Evolutionary conservation across 2,888 invertebrate genomes (phyloP).

Genomic region (Cotesia congregata): DNA sequence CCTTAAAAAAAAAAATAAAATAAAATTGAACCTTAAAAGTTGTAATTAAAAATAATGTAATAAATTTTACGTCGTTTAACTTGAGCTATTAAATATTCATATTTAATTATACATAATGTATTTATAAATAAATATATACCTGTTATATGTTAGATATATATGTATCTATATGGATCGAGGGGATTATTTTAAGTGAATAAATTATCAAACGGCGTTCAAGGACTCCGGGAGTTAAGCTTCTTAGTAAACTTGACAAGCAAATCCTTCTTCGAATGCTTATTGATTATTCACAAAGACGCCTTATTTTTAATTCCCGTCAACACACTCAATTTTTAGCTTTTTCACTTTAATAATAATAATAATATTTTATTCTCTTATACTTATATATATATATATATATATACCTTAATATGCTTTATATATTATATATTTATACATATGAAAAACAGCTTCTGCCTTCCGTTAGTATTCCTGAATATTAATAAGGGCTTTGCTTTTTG

Average conservation of each 20-base stretch:
- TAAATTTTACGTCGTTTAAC: background rate
- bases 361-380: background rate
- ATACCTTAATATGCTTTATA: background rate
- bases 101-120: constrained; percentile 9
- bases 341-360: background rate
- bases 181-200: constrained; percentile 18
- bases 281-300: constrained; percentile 16
- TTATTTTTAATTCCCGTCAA: background rate
- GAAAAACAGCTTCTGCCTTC: background rate
- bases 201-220: constrained; percentile 22
- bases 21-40: no score
- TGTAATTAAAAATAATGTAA: background rate
- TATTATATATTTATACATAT: background rate
- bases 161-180: background rate
- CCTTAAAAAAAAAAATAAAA: background rate
- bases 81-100: background rate
- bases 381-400: no score
- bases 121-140: constrained; percentile 6
- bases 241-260: constrained; percentile 19
- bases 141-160: constrained; percentile 3
- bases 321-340: background rate
- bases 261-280: constrained; percentile 8
- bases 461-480: background rate
- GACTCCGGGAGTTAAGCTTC: constrained; percentile 15
- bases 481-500: constrained; percentile 20